Evolutionary conservation across 1,140 invertebrate species (phyloP), one percentile per base, ranked within the genome.

Genomic region (Diorhabda sublineata): DNA sequence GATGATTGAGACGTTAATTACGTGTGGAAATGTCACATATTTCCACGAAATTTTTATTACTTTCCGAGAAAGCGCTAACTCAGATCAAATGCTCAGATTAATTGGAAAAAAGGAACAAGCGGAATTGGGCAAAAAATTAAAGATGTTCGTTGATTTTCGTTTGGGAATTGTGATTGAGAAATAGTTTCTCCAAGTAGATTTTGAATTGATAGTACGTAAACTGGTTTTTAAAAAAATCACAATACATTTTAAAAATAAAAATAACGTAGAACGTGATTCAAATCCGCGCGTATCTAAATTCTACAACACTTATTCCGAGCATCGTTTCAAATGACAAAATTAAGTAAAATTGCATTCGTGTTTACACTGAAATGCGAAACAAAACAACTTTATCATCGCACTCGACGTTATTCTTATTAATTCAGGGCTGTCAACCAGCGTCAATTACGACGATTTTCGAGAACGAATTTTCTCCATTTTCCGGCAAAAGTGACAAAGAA

Each of bases 1-100:
- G 47, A 52, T 52, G 47, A 52, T 52, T 52, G 47, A 52, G 47
- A 52, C 47, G 47, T 52, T 52, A 52, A 52, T 52, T 52, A 52
- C 47, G 47, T 52, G 47, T 52, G 47, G 47, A 52, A 52, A 52
- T 52, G 47, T 52, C 47, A 52, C 47, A 52, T 52, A 52, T 52
- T 52, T 52, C n/a, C 47, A 6, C 6, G n/a, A n/a, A 52, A 52
- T 52, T 52, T 52, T 52, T n/a, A 6, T 52, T 26, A 1, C 26
- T 52, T 52, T 52, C 47, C n/a, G 47, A n/a, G n/a, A 52, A 52
- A 52, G 47, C 47, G 47, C n/a, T 52, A 52, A 52, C 6, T 52
- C 47, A n/a, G 47, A 52, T 52, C 6, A 52, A 52, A n/a, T 52
- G 47, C 6, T 52, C 6, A n/a, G 47, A 52, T 52, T 52, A 52